phyloP scores from a whole-genome alignment of 2,113 vertebrate species.

The Macquaria australasica region DNA sequence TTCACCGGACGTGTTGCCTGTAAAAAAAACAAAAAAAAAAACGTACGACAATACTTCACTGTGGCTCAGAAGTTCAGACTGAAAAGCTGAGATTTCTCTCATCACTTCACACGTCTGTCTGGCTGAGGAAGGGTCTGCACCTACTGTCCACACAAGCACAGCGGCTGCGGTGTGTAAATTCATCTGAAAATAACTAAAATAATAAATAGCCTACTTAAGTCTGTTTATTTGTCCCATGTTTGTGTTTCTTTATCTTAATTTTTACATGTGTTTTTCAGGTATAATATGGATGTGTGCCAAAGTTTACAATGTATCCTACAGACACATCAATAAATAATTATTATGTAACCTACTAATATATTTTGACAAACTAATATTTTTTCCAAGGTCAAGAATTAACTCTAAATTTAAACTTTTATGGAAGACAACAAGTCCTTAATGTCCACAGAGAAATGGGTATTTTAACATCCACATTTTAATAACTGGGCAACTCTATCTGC shows the following conservation, averaged over 20 bases:
- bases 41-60: too few relatives aligned
- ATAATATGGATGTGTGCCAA: too few relatives aligned
- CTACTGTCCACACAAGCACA: not conserved
- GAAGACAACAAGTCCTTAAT: not conserved
- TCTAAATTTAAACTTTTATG: not conserved
- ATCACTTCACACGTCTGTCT: not conserved
- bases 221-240: not conserved
- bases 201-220: not conserved
- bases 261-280: not conserved
- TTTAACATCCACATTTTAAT: not conserved
- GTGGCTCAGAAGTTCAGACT: not conserved
- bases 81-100: not conserved
- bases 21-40: too few relatives aligned
- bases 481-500: not conserved
- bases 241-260: not conserved
- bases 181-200: not conserved
- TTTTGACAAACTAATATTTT: not conserved
- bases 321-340: not conserved
- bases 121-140: not conserved
- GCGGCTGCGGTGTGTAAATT: not conserved
- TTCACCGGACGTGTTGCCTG: not conserved
- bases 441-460: not conserved
- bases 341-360: not conserved
- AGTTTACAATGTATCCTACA: too few relatives aligned
- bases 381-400: not conserved